Evolutionary conservation across 1,140 invertebrate genomes (phyloP), one percentile per base, ranked within the genome.

Genomic region (Drosophila suzukii): DNA sequence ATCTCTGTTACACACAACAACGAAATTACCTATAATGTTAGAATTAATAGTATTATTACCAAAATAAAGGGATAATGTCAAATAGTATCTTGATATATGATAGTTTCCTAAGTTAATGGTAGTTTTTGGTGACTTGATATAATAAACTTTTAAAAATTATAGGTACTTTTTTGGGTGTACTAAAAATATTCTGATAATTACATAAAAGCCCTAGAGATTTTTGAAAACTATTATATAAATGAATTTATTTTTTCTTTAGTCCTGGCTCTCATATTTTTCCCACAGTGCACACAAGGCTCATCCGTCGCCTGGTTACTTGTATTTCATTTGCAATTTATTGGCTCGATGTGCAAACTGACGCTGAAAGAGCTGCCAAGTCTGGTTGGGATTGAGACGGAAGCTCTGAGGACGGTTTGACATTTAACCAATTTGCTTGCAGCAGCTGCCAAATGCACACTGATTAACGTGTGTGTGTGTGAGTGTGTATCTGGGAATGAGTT

Each of bases 311-410:
- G 59, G 53, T 38, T 55, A 58, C 59, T 77, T 73, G 41, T 58
- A 65, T 77, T 74, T 74, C 55, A 81, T 85, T 85, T 77, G 44
- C 56, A 77, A 74, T 81, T 77, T 63, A 81, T 77, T 80, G 81
- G 60, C 73, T 56, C 39, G 30, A 67, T 67, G 60, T 57, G 46
- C 50, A 49, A 49, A 56, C 62, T 75, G 71, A 54, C 34, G 70
- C 73, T 75, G 47, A 70, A 70, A 57, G 46, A 65, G 59, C 51
- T 74, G 58, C 46, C 51, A 63, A 56, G 44, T 75, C 59, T 75
- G 62, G 43, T 44, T 13, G 41, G 50, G 41, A 55, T 39, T 76
- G 44, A 30, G n/a, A 15, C 50, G 41, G 63, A 53, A 24, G 66
- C 50, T 32, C 34, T 27, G 20, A 39, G 30, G 41, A 47, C 50